Base-by-base conservation (phyloP, 2,888 invertebrate species). In the Galeruca laticollis region DNA sequence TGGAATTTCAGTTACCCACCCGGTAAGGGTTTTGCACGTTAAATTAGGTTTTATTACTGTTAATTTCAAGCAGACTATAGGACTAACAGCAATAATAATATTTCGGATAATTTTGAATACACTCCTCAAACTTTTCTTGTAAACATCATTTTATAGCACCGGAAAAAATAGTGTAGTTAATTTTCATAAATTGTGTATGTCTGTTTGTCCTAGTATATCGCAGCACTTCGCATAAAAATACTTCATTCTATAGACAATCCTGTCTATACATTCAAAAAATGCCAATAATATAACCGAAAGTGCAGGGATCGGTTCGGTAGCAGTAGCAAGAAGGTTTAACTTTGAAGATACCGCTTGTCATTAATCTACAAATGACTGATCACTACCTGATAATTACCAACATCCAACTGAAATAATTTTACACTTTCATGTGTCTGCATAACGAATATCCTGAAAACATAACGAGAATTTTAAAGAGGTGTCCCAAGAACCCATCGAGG, bases 271-370 rank as follows among this genome's bases (percentile, higher is more conserved):
- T 81, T 77, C 77, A 68, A 79, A 80, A 81, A 80, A 81, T 81
- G 79, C 80, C 82, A 81, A 81, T 80, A 80, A 82, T 81, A 75
- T 75, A 74, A n/a, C 75, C 74, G 70, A 75, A 71, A 72, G 71
- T 57, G 56, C 56, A 74, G 78, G 76, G 59, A 59, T 79, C 56
- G 56, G 56, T 76, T 77, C 81, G 75, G 81, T 82, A 82, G 81
- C 81, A 76, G 77, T 73, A 72, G 78, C 63, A 57, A 35, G n/a
- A 35, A 26, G 52, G 56, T 15, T 26, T 52, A 18, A 35, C 81
- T 81, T 81, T 81, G 81, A 80, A 72, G 75, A 62, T 64, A 77
- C 81, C 80, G 81, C 79, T 70, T 60, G 70, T 78, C 79, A 78
- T 79, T 76, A 79, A 79, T 79, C 73, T 69, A 74, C 77, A 77